These are phyloP conservation scores for Dilophus febrilis DNA, from an alignment of 2,888 invertebrate species.

Conservation along the genomic window DNA sequence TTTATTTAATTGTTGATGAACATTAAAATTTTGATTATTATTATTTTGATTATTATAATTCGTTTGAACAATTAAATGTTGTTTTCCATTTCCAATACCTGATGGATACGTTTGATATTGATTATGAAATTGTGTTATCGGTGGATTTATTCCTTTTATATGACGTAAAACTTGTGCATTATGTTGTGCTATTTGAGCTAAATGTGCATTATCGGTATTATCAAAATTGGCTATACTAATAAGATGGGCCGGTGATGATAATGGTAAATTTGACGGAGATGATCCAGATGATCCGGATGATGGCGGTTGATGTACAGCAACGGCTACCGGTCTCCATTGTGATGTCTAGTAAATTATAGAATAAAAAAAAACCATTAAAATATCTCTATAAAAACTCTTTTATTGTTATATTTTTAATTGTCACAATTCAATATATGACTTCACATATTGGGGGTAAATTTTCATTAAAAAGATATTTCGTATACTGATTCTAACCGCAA, in stretches of 20 bases:
- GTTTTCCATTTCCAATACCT: neutral
- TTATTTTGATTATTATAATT: neutral
- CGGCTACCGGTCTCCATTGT: too few species aligned
- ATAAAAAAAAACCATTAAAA: too few species aligned
- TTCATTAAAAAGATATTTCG: too few species aligned
- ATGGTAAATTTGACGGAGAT: too few species aligned
- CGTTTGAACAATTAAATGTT: neutral
- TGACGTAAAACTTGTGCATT: conserved; percentile 10
- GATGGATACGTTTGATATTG: conserved; percentile 7
- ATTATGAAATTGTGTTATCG: conserved; percentile 9
- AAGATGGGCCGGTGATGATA: conserved; percentile 6
- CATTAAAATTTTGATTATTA: neutral
- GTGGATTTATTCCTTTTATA: conserved; percentile 9
- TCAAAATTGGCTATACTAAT: conserved; percentile 9
- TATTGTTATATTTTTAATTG: too few species aligned
- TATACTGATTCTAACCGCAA: too few species aligned
- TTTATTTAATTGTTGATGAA: neutral
- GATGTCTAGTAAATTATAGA: too few species aligned
- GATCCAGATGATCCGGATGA: conserved; percentile 9
- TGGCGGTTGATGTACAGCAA: too few species aligned
- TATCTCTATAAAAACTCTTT: too few species aligned
- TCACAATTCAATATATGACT: too few species aligned
- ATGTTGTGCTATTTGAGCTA: conserved; percentile 11
- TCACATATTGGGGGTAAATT: too few species aligned
- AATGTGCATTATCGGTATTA: conserved; percentile 7